Base-by-base conservation (phyloP, 2,113 vertebrate species). In the Semicossyphus pulcher region DNA sequence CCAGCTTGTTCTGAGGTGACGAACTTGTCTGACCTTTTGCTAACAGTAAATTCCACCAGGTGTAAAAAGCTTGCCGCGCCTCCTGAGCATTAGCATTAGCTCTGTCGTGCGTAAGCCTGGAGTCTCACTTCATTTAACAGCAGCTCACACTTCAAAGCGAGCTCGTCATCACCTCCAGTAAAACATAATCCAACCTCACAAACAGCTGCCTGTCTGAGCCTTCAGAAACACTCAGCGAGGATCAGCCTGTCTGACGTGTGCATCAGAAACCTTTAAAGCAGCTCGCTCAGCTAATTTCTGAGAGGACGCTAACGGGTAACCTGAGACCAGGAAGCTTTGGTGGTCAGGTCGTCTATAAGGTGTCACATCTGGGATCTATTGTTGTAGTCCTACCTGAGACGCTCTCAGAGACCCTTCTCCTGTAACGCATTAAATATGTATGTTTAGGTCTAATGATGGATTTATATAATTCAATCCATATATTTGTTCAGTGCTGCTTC, bases 181-280 rank as follows among this genome's bases (percentile, higher is more conserved):
- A 31, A 51, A 61, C 36, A 14, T 41, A 71, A 71, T 60, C 57
- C 68, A n/a, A 32, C 16, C 16, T 21, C 42, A 28, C 54, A 28
- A 37, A 39, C 67, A 70, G 67, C 29, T 61, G 48, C 25, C 57
- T 15, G 45, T 72, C 36, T n/a, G 10, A 26, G 0, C 20, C 12
- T 4, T 25, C 32, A 10, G 57, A 7, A n/a, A 36, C 44, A 23
- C n/a, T 28, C 3, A n/a, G n/a, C n/a, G n/a, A n/a, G n/a, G n/a
- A n/a, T 11, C 31, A 15, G 1, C 6, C 32, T 4, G 11, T 18
- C 21, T 16, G 18, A 26, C 32, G 12, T 1, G 29, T 10, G 41
- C 4, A 37, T 28, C 47, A 39, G 21, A 18, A 26, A 20, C 66
- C 23, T 16, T 23, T 25, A 36, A 20, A 36, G 37, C 37, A 7